Evolutionary conservation across 64 coral and sea anemone species (phyloP).

Genomic region (Pocillopora damicornis): DNA sequence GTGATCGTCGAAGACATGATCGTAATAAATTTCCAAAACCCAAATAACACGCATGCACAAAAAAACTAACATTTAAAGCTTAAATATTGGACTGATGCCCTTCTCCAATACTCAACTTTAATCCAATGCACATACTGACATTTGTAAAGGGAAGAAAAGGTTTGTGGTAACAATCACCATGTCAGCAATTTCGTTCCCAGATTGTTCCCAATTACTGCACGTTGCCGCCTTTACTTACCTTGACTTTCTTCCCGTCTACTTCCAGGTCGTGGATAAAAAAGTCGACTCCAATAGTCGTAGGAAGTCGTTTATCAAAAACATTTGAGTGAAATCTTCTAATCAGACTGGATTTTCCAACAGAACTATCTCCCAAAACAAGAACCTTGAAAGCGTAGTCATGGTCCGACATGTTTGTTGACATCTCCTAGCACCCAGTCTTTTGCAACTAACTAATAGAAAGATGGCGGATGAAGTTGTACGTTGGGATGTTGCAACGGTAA

Average conservation of each 20-base stretch:
- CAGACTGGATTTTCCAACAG: slow-evolving; percentile 86
- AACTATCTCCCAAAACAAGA: slow-evolving; percentile 65
- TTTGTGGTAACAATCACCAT: too few relatives aligned
- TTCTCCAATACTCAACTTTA: too few relatives aligned
- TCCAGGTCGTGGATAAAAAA: slow-evolving; percentile 84
- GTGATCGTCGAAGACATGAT: too few relatives aligned
- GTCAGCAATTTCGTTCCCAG: too few relatives aligned
- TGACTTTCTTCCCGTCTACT: slow-evolving; percentile 75
- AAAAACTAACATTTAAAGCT: too few relatives aligned
- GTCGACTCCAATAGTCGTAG: slow-evolving; percentile 84
- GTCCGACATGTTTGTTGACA: slow-evolving; percentile 25
- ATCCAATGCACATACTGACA: too few relatives aligned
- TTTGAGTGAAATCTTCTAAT: slow-evolving; percentile 58
- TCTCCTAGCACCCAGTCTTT: slow-evolving; percentile 15
- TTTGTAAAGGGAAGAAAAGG: too few relatives aligned
- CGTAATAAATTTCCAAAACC: too few relatives aligned
- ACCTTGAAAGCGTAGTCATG: slow-evolving; percentile 72
- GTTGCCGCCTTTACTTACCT: slow-evolving; percentile 15
- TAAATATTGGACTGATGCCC: too few relatives aligned
- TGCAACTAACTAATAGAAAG: neutral
- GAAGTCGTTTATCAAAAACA: slow-evolving; percentile 57
- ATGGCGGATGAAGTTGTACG: neutral
- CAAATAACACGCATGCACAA: too few relatives aligned
- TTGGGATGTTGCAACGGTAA: neutral
- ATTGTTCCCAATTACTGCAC: neutral